Evolutionary conservation across 2,113 vertebrate species (phyloP), one percentile per base, ranked within the genome.

Genomic region (Ammodytes dubius): DNA sequence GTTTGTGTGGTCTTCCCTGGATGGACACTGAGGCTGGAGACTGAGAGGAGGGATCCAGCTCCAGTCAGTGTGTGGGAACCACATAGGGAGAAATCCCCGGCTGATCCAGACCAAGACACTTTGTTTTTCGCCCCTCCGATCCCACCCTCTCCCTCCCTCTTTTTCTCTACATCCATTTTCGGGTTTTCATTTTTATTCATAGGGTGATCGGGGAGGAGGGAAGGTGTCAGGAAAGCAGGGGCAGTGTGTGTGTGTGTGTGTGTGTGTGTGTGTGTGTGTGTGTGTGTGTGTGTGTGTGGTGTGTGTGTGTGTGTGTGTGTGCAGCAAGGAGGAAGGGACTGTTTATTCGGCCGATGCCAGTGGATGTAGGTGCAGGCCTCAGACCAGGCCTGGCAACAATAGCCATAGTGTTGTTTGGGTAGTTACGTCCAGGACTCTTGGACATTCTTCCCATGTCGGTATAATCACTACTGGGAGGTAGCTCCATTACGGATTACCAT

Each of bases 391-490:
- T 88, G 67, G 74, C 95, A 96, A 99, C 98, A 99, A 99, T 98
- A 96, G 95, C 91, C 87, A 90, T 96, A 98, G 97, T 99, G 97
- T 99, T 97, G 97, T 97, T 96, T 96, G 95, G 96, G 94, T 96
- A 97, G 92, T 94, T 96, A 95, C 94, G 95, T 97, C 96, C 95
- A 94, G 93, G 96, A 97, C 96, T 97, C 96, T 98, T 96, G 96
- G 96, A 98, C 97, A 99, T 99, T 98, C 97, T 98, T 99, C 97
- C 98, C 97, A 97, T 99, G 97, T 99, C 97, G 97, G 97, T 97
- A 98, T 98, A 99, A 99, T 97, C 97, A 98, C 97, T 98, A 97
- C 97, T 98, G 98, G 97, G 98, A 98, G 98, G 98, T 97, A 97
- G 97, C 96, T 98, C 96, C 96, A 98, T 98, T 96, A 97, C 96